A percentile compares a stretch with the other conserved stretches of the same genome.
These are phyloP conservation scores for zebrafish (Danio rerio) DNA, from an alignment of 2,113 vertebrate species.

Conservation along the genomic window DNA sequence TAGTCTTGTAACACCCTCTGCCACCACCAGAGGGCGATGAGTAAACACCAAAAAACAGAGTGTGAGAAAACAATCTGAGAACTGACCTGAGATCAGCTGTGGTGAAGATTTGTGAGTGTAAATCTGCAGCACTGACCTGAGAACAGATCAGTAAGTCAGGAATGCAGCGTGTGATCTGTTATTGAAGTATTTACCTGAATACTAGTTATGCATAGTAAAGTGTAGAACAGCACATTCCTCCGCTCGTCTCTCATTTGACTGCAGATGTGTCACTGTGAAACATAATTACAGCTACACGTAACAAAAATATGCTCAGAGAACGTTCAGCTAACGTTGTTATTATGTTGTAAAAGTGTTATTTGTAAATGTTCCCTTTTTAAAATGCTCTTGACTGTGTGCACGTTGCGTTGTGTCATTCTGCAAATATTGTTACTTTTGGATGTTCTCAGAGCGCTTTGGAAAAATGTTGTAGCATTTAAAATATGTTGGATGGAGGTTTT, in stretches of 20 bases:
- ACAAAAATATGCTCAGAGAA: too few species aligned
- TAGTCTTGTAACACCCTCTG: background rate
- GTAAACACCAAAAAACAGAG: background rate
- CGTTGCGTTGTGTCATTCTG: too few species aligned
- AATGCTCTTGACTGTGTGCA: too few species aligned
- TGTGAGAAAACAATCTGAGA: background rate
- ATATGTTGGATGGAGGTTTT: too few species aligned
- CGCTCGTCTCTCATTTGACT: background rate
- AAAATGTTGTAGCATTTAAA: too few species aligned
- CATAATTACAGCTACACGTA: too few species aligned
- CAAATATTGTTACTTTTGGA: too few species aligned
- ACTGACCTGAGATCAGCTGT: background rate
- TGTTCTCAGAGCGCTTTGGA: too few species aligned
- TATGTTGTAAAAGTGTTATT: too few species aligned
- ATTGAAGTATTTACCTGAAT: background rate
- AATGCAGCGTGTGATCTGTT: background rate
- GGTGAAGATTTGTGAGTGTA: background rate
- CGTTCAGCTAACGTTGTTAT: too few species aligned
- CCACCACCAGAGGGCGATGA: background rate
- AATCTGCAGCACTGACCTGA: background rate
- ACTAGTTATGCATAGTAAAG: background rate
- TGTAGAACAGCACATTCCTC: background rate
- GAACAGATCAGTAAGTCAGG: background rate
- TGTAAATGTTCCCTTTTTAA: too few species aligned
- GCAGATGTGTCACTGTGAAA: background rate